A percentile compares a stretch with the other conserved stretches of the same genome.
Evolutionary conservation across 2,797 vertebrate genomes (phyloP).

Genomic region (Pantherophis vulpinus): DNA sequence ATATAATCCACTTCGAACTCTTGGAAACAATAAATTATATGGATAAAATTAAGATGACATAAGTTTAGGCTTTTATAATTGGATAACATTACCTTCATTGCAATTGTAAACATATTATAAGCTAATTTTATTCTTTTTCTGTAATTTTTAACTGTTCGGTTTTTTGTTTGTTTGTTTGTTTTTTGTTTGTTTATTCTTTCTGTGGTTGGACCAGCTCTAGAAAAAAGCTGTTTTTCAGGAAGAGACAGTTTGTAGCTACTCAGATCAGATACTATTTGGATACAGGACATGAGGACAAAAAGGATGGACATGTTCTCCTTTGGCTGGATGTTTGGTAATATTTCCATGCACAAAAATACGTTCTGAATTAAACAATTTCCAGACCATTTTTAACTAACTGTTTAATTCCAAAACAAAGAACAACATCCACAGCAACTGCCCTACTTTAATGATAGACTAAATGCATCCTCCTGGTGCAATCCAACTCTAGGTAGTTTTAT

Average conservation of each 20-base stretch:
- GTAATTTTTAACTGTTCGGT: not conserved
- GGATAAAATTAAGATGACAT: not conserved
- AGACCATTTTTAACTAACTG: not conserved
- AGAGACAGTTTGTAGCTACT: not conserved
- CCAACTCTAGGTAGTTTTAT: not conserved
- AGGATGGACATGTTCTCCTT: not conserved
- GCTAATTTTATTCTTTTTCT: not conserved
- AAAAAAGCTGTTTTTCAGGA: not conserved
- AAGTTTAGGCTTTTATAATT: not conserved
- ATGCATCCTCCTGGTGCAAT: not conserved
- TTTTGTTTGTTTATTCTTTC: not conserved
- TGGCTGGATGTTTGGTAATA: not conserved
- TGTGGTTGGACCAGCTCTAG: not conserved
- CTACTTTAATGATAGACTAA: not conserved
- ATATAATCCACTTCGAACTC: not conserved
- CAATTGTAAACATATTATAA: not conserved
- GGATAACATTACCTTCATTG: not conserved
- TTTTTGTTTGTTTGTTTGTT: not conserved
- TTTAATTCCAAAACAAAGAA: not conserved
- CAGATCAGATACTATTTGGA: not conserved
- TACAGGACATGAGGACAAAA: not conserved
- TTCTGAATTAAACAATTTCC: not conserved
- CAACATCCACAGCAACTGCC: not conserved
- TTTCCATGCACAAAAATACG: not conserved
- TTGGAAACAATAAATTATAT: not conserved